Conservation (phyloP, 2,888 invertebrate species). For the Darwinula stevensoni region DNA sequence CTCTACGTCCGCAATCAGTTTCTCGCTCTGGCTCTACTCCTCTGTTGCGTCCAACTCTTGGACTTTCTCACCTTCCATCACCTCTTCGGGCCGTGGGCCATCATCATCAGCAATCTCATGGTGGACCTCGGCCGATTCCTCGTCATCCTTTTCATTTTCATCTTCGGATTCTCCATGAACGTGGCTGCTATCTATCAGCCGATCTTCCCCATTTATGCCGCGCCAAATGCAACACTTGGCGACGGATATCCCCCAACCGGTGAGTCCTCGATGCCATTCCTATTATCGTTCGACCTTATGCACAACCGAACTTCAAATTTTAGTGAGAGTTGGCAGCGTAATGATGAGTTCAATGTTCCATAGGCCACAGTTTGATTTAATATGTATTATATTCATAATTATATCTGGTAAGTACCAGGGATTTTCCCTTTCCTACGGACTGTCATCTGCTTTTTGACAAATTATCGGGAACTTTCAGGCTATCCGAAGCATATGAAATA, state of each 20-base stretch:
- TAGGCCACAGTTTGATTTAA: too few species aligned
- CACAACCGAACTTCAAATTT: too few species aligned
- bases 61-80: constrained; percentile 97
- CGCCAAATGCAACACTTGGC: constrained; percentile 10
- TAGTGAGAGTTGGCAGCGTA: too few species aligned
- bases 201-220: constrained; percentile 11
- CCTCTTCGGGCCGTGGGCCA: constrained; percentile 98
- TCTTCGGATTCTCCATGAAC: constrained; percentile 93
- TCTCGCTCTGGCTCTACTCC: constrained; percentile 72
- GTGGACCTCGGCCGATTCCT: constrained; percentile 73
- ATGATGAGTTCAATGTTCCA: too few species aligned
- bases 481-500: too few species aligned
- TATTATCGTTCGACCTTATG: constrained; percentile 2
- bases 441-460: too few species aligned
- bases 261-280: constrained; percentile 8
- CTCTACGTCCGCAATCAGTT: constrained; percentile 87
- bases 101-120: constrained; percentile 56
- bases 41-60: constrained; percentile 88
- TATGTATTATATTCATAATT: too few species aligned
- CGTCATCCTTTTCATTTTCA: constrained; percentile 88
- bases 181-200: constrained; percentile 88
- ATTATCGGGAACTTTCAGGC: too few species aligned
- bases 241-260: constrained; percentile 13
- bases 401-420: too few species aligned
- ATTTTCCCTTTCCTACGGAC: too few species aligned